Conservation (phyloP, 2,113 vertebrate species). For the Fulmarus glacialis region DNA sequence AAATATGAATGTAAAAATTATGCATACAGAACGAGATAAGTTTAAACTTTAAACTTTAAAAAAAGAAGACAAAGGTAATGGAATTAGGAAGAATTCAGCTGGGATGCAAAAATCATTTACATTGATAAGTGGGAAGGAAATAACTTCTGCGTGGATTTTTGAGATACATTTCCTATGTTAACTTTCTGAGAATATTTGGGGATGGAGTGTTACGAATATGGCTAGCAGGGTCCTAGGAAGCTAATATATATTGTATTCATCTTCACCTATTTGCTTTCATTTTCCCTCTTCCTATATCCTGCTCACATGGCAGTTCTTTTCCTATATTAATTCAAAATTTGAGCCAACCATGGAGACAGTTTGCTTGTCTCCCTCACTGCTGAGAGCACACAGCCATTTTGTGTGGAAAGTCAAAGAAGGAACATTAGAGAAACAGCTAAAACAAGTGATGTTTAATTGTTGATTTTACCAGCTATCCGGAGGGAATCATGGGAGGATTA, state of each 20-base stretch:
- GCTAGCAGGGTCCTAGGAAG: neutral
- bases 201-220: neutral
- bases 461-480: neutral
- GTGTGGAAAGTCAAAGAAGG: neutral
- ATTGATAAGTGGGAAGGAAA: neutral
- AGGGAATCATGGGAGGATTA: neutral
- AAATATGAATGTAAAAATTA: neutral
- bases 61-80: neutral
- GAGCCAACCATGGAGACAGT: neutral
- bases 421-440: neutral
- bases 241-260: neutral
- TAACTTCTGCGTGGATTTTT: neutral
- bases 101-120: neutral
- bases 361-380: neutral
- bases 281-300: neutral
- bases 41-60: neutral
- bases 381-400: neutral
- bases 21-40: neutral
- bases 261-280: neutral
- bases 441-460: neutral
- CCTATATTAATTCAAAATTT: neutral
- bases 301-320: neutral
- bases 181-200: neutral
- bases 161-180: neutral
- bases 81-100: neutral